Percentiles rank a stretch among this genome's conserved stretches.
Conservation (phyloP, 2,888 invertebrate genomes). For the Malachius bipustulatus region DNA sequence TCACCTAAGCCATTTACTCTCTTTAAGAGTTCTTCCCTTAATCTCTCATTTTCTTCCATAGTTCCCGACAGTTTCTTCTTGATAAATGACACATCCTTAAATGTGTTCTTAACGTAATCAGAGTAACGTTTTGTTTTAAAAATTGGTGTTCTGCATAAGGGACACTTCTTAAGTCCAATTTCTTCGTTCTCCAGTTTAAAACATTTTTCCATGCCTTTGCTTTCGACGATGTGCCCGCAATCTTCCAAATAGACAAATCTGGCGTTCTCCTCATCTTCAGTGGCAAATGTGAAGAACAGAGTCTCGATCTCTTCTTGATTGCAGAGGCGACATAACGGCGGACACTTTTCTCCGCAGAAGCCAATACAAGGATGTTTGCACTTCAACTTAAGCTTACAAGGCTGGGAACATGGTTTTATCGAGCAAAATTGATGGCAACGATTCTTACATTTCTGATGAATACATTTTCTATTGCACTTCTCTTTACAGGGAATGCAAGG, state of each 20-base stretch:
- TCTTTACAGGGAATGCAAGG: slow-evolving; percentile 33
- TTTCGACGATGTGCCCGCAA: slow-evolving; percentile 24
- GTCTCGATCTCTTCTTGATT: slow-evolving; percentile 20
- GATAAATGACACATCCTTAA: slow-evolving; percentile 19
- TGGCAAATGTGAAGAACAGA: slow-evolving; percentile 21
- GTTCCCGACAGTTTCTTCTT: slow-evolving; percentile 13
- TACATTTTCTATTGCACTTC: slow-evolving; percentile 33
- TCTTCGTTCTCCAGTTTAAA: slow-evolving; percentile 13
- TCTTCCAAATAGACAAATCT: slow-evolving; percentile 24
- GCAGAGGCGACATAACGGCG: slow-evolving; percentile 23
- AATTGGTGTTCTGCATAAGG: slow-evolving; percentile 24
- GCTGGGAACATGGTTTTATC: slow-evolving; percentile 36
- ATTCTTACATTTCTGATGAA: slow-evolving; percentile 39
- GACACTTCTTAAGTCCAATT: slow-evolving; percentile 21
- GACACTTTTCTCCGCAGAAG: slow-evolving; percentile 51
- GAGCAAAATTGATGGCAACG: slow-evolving; percentile 40
- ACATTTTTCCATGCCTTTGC: slow-evolving; percentile 23
- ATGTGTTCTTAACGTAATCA: slow-evolving; percentile 21
- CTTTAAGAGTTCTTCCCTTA: slow-evolving; percentile 4
- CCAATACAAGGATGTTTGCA: slow-evolving; percentile 58
- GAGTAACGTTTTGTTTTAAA: slow-evolving; percentile 23
- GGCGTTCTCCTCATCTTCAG: slow-evolving; percentile 25
- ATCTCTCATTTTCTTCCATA: not conserved
- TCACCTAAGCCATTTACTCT: no score
- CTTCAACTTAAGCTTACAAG: slow-evolving; percentile 29